Percentiles rank a stretch among this genome's conserved stretches.
Conservation (phyloP, 2,113 vertebrate species). For the Tretioscincus oriximinensis region DNA sequence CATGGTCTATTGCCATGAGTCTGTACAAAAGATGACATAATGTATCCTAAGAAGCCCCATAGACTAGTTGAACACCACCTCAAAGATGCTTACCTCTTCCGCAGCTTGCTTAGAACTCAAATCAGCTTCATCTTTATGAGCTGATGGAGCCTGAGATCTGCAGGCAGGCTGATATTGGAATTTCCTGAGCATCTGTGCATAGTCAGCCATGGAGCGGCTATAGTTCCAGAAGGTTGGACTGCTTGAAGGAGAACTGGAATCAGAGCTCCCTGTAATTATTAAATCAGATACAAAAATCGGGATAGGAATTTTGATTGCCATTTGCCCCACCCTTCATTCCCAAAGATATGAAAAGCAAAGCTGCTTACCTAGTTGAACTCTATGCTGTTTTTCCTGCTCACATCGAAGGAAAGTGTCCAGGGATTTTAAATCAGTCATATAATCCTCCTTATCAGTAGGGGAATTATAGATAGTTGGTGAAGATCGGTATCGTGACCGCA, state of each 20-base stretch:
- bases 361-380: constrained; percentile 83
- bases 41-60: neutral
- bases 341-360: neutral
- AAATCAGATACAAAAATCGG: neutral
- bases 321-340: neutral
- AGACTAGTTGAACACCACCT: fast-evolving
- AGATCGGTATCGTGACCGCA: constrained; percentile 87
- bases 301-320: fast-evolving
- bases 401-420: constrained; percentile 82
- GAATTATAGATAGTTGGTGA: constrained; percentile 87
- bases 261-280: constrained; percentile 75
- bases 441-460: constrained; percentile 87
- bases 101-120: constrained; percentile 93
- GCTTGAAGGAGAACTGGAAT: constrained; percentile 83
- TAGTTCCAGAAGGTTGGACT: constrained; percentile 97
- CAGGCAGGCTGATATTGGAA: constrained; percentile 94
- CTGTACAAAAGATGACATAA: too few relatives aligned
- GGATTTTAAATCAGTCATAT: constrained; percentile 85
- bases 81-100: constrained; percentile 81
- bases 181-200: constrained; percentile 89
- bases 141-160: constrained; percentile 89
- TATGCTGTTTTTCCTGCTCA: constrained; percentile 91
- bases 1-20: too few relatives aligned
- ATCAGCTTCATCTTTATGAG: constrained; percentile 93
- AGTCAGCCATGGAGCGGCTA: constrained; percentile 86